Base-by-base conservation (phyloP, 2,797 vertebrate genomes). In the Mormyrus hasselquistii region DNA sequence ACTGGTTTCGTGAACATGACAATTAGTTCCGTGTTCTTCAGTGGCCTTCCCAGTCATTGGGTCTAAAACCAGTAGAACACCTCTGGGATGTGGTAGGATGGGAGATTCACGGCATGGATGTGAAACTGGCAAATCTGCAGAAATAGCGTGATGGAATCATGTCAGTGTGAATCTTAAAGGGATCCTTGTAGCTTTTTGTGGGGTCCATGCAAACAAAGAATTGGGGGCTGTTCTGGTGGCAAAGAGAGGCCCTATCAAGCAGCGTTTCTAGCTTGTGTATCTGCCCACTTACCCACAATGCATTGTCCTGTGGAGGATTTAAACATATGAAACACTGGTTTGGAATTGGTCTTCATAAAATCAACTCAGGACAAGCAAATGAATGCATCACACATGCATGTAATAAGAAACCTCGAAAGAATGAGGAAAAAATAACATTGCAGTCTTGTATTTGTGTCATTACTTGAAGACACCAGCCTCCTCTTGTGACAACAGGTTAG, bases 301-400 rank as follows among this genome's bases (percentile, higher is more conserved):
- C 73, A 25, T 57, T 55, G 65, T 87, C 73, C 59, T 10, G 89
- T 89, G 89, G 79, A 82, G 41, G 22, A 38, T 89, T 85, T 55
- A 49, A 79, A 91, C 73, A 88, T 82, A 41, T 82, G 38, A 82
- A 82, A 47, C 53, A 87, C 25, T 53, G 29, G n/a, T 29, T 52
- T 55, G 29, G 55, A 22, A 38, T 1, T 16, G 29, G 53, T 34
- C 53, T 53, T 53, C 12, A 12, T 29, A 29, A 53, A 19, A 19
- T 41, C n/a, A 38, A 49, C 3, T 22, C 44, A 25, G 41, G 38
- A 62, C 53, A 34, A n/a, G 38, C 19, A 38, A 44, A 25, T 87
- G 4, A 44, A 87, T 16, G 14, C 29, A 62, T 44, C 29, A 52
- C 47, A 34, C n/a, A 29, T 86, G 52, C 85, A 86, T 29, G 3